Base-by-base conservation (phyloP, 2,888 invertebrate species). In the Galeopsomyia nigrocyanea region DNA sequence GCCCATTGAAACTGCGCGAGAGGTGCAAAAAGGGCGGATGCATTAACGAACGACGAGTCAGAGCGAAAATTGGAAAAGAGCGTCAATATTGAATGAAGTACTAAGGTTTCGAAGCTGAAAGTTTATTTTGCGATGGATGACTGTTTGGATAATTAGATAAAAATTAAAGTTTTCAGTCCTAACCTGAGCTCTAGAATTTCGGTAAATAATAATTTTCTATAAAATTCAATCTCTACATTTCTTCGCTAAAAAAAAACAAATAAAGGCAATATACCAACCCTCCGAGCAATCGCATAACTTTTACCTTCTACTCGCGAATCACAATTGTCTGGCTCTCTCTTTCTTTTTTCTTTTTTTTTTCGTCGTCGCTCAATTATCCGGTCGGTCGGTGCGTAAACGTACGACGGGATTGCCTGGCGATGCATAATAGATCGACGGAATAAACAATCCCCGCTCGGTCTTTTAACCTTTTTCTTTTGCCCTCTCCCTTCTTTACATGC, bases 341-440 rank as follows among this genome's bases (percentile, higher is more conserved):
- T 77, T 74, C 72, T 66, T 73, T 77, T 77, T 74, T 70, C 56
- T 55, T n/a, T n/a, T n/a, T 39, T 26, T 26, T 26, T 26, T 26
- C 57, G 66, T 39, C 39, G 39, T 39, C 53, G 53, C 53, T 17
- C 21, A 19, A 19, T 19, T 53, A 65, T 65, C 61, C 64, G 58
- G 56, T 64, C 64, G 58, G 56, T 64, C 65, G 57, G 26, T 58
- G 31, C 58, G 50, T 19, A 64, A 61, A 63, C 26, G 62, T 55
- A 39, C 39, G 13, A 56, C 61, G 63, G 67, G 31, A 67, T 39
- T 39, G 57, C 61, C 64, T n/a, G 70, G 67, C 65, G 75, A 75
- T 66, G 74, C 75, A 74, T 75, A 75, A 76, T 75, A 77, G 73
- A 77, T 77, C 70, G 72, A 50, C 57, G 73, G 77, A 77, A 78